A percentile compares a stretch with the other conserved stretches of the same genome.
Conservation (phyloP, 2,113 vertebrate genomes). For the Prochilodus magdalenae region DNA sequence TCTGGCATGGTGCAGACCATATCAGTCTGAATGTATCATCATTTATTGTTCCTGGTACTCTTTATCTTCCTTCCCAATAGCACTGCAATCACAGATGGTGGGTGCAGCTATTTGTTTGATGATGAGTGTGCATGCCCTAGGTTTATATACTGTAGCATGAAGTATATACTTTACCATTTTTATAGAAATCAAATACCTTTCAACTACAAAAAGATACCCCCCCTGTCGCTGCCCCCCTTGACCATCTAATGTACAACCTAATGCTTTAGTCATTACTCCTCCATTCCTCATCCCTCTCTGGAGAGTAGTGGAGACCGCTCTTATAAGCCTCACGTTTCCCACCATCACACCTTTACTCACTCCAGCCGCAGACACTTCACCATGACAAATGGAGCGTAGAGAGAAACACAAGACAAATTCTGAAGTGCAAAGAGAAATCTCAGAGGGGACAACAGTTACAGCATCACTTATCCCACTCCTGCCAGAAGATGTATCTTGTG, state of each 20-base stretch:
- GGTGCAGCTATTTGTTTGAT: no score
- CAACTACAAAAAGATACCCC: background rate
- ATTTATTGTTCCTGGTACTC: no score
- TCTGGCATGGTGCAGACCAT: no score
- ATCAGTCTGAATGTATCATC: no score
- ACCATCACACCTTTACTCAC: background rate
- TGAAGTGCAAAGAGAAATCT: slow-evolving; percentile 2
- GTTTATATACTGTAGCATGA: background rate
- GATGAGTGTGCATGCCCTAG: no score
- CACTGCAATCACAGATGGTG: no score
- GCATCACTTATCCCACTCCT: background rate
- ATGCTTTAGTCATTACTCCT: background rate
- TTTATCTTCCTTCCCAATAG: no score
- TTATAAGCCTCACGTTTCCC: slow-evolving; percentile 10
- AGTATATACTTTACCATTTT: background rate
- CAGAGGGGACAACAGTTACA: background rate
- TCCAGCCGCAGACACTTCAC: slow-evolving; percentile 5
- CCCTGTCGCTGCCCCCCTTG: background rate
- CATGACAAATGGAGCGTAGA: slow-evolving; percentile 6
- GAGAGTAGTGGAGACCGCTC: background rate
- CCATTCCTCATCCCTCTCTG: background rate
- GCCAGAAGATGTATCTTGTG: background rate
- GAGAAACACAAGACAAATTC: background rate
- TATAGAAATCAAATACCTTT: no score
- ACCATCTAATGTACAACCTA: background rate